Evolutionary conservation across 2,797 vertebrate genomes (phyloP).

Genomic region (Oreonectes daqikongensis): DNA sequence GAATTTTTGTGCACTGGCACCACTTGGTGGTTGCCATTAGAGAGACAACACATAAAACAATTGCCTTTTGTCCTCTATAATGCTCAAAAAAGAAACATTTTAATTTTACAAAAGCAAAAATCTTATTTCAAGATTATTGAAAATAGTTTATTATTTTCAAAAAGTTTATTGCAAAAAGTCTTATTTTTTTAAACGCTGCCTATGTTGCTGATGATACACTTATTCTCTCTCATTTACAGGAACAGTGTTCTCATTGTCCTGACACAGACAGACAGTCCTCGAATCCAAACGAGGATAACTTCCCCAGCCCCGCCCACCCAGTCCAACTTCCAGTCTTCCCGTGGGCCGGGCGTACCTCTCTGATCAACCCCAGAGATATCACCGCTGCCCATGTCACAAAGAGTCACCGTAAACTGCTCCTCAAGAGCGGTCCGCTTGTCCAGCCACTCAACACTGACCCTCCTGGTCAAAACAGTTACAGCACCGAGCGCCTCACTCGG

Average conservation of each 20-base stretch:
- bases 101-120: background rate
- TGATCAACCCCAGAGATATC: slow-evolving; percentile 33
- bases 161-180: no score
- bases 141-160: no score
- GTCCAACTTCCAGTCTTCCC: slow-evolving; percentile 31
- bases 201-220: background rate
- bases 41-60: background rate
- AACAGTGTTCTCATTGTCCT: slow-evolving; percentile 42
- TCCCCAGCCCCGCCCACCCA: slow-evolving; percentile 9
- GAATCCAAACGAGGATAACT: slow-evolving; percentile 25
- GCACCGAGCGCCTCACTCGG: slow-evolving; percentile 71
- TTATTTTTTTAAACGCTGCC: background rate
- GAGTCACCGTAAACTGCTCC: slow-evolving; percentile 81
- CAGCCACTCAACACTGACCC: slow-evolving; percentile 44
- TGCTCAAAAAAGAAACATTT: background rate
- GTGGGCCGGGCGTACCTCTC: background rate
- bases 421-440: slow-evolving; percentile 81
- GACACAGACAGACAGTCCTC: slow-evolving; percentile 24
- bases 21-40: slow-evolving; percentile 42
- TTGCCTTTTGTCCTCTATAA: background rate
- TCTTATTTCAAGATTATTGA: no score
- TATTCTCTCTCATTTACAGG: slow-evolving; percentile 32
- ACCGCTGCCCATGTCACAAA: slow-evolving; percentile 73
- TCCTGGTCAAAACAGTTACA: slow-evolving; percentile 51
- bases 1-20: slow-evolving; percentile 36